Base-by-base conservation (phyloP, 1,140 invertebrate genomes). In the Hylyphantes graminicola region DNA sequence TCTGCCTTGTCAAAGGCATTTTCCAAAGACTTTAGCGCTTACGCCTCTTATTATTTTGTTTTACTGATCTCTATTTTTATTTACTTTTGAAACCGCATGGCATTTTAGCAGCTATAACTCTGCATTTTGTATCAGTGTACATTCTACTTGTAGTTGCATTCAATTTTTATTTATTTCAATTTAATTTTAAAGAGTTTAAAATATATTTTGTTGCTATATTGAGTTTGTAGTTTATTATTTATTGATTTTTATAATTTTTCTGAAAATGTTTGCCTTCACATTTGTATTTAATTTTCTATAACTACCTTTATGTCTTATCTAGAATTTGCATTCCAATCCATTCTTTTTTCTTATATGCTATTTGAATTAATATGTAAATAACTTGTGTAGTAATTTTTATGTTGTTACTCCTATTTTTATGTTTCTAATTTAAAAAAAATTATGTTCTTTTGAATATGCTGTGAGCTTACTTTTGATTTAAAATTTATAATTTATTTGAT, bases 1-100 rank as follows among this genome's bases (percentile, higher is more conserved):
- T 74, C 19, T 74, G 72, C 72, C 72, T 74, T 74, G 54, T 35
- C 8, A 35, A 74, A 74, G 72, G 72, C 72, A 57, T 57, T 70
- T n/a, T 74, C 72, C 54, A 57, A 19, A 21, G 35, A 74, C 35
- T 74, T 74, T 55, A 57, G 72, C 72, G 55, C 57, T 12, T 15
- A 57, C 35, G 53, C 21, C 35, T 74, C 35, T 15, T 57, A 13
- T 78, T 73, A 48, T 74, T 85, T 73, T 57, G 11, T 61, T 61
- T 17, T 61, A 15, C 17, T 61, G 12, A 80, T 88, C 35, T 12
- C 19, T 73, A 13, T 74, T 7, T 51, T 51, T 17, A 35, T 57
- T n/a, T 21, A 57, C 12, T 57, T 55, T n/a, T 57, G 17, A 35
- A 19, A 19, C 12, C 57, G 11, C 21, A 54, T 68, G 35, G 65